phyloP scores from a whole-genome alignment of 2,888 invertebrate species.

The Anthophora plumipes region DNA sequence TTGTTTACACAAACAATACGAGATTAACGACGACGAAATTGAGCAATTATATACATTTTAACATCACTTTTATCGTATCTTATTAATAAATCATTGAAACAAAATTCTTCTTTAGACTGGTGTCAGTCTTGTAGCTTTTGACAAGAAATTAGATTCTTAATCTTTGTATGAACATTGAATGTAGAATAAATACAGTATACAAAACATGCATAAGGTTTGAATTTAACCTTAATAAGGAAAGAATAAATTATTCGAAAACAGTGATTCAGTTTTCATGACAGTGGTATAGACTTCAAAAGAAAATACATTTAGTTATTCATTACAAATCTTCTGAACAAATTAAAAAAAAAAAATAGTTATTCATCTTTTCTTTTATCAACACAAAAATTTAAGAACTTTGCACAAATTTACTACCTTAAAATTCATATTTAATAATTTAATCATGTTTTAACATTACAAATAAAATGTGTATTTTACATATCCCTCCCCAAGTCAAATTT shows the following conservation, averaged over 20 bases:
- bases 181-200: constrained; percentile 40
- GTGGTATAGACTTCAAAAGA: not conserved
- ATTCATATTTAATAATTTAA: not conserved
- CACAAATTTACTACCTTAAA: not conserved
- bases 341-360: not conserved
- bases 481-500: not conserved
- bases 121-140: constrained; percentile 61
- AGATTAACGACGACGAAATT: constrained; percentile 38
- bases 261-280: constrained; percentile 3
- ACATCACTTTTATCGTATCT: constrained; percentile 19
- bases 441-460: not conserved
- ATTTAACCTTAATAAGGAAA: constrained; percentile 30
- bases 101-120: constrained; percentile 43
- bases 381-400: not conserved
- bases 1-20: constrained; percentile 12
- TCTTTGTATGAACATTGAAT: constrained; percentile 33
- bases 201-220: constrained; percentile 43
- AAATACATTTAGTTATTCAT: not conserved
- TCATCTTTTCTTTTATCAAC: not conserved
- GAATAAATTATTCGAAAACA: constrained; percentile 52
- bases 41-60: constrained; percentile 38
- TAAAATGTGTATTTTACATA: not conserved
- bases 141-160: constrained; percentile 61
- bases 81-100: constrained; percentile 14
- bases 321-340: not conserved